Conservation (phyloP, 2,797 vertebrate genomes). For the Valencia hispanica region DNA sequence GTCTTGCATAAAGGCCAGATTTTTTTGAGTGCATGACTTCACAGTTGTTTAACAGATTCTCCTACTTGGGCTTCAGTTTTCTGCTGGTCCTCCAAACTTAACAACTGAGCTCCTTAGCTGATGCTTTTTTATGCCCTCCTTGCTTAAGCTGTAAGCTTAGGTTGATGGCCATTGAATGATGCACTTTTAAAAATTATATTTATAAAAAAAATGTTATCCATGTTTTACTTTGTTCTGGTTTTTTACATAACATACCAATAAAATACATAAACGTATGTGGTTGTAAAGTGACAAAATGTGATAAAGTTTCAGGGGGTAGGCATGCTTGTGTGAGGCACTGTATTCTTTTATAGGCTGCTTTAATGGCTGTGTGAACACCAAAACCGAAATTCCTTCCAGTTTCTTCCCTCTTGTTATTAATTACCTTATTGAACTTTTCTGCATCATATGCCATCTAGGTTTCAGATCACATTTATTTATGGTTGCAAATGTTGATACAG, state of each 20-base stretch:
- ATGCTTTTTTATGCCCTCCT: no score
- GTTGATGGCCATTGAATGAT: no score
- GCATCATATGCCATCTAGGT: background rate
- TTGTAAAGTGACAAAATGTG: background rate
- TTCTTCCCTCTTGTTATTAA: slow-evolving; percentile 16
- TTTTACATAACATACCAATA: background rate
- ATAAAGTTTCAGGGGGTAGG: background rate
- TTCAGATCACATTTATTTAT: no score
- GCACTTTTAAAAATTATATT: background rate
- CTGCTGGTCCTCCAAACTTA: background rate
- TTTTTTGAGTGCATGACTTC: background rate
- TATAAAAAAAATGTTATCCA: background rate
- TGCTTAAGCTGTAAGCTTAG: no score
- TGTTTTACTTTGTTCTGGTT: background rate
- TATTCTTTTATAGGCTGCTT: background rate
- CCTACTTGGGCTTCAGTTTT: background rate
- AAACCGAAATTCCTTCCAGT: slow-evolving; percentile 20
- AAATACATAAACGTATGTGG: background rate
- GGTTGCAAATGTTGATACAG: no score
- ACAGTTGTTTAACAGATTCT: background rate
- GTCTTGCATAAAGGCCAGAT: background rate
- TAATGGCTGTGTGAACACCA: slow-evolving; percentile 6
- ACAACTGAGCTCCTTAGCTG: background rate
- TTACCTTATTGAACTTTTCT: background rate
- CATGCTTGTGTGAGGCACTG: background rate